Conservation (phyloP, 92 coral and sea anemone species). For the Heliopora coerulea region DNA sequence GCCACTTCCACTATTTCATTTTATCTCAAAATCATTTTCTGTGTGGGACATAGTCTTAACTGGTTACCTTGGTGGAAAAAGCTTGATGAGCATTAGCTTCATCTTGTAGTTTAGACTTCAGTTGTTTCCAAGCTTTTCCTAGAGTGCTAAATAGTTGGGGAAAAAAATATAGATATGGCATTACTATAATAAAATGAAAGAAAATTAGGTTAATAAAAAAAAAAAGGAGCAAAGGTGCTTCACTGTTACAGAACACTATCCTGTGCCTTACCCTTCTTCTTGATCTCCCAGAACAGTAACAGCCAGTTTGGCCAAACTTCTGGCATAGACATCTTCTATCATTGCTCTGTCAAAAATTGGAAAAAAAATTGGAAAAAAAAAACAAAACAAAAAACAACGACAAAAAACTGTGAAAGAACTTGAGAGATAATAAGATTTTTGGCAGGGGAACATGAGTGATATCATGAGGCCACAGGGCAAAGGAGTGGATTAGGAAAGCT, state of each 20-base stretch:
- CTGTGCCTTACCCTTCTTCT: constrained; percentile 21
- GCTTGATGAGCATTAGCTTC: constrained; percentile 41
- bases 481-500: too few species aligned
- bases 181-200: background rate
- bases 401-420: background rate
- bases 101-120: constrained; percentile 32
- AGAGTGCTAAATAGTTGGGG: constrained; percentile 10
- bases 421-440: too few species aligned
- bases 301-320: constrained; percentile 41
- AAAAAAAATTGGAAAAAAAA: background rate
- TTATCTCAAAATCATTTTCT: too few species aligned
- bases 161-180: background rate
- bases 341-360: constrained; percentile 11
- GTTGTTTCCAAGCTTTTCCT: constrained; percentile 41
- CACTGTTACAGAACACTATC: too few species aligned
- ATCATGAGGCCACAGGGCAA: too few species aligned
- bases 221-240: too few species aligned
- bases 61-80: constrained; percentile 17
- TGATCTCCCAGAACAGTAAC: constrained; percentile 28
- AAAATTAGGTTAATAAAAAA: background rate
- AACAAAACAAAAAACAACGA: background rate
- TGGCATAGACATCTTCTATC: constrained; percentile 37
- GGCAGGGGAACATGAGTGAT: too few species aligned
- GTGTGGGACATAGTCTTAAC: background rate
- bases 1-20: too few species aligned